These are phyloP conservation scores for Anthopleura sola DNA, from an alignment of 64 coral and sea anemone species.

Conservation along the genomic window DNA sequence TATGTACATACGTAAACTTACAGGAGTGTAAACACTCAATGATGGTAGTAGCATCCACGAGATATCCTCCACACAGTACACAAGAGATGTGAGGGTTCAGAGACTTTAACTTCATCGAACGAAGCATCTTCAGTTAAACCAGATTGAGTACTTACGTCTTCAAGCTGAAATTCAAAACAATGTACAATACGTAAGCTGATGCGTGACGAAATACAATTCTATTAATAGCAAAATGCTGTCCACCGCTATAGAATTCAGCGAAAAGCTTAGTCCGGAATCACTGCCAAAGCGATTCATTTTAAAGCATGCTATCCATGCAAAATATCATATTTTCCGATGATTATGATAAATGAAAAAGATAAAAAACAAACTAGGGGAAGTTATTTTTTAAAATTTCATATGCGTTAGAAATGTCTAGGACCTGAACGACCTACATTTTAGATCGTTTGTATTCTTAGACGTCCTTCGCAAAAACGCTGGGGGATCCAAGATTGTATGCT, in stretches of 20 bases:
- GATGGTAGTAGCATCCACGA: conserved; percentile 79
- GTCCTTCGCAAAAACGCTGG: too few species aligned
- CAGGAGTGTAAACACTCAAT: conserved; percentile 92
- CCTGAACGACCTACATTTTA: too few species aligned
- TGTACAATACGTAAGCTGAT: background rate
- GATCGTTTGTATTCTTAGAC: too few species aligned
- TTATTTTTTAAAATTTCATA: too few species aligned
- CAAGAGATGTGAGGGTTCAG: conserved; percentile 86
- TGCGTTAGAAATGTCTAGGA: too few species aligned
- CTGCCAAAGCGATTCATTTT: background rate
- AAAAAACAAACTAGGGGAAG: too few species aligned
- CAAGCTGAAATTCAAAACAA: background rate
- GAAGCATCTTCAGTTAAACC: conserved; percentile 2
- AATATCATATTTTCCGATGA: too few species aligned
- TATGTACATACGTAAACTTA: conserved; percentile 21
- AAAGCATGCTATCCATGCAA: too few species aligned
- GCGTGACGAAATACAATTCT: background rate
- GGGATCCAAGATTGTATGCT: too few species aligned
- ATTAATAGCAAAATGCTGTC: background rate
- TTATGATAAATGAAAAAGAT: too few species aligned
- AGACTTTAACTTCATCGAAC: conserved; percentile 32
- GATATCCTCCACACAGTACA: conserved; percentile 77
- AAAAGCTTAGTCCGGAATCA: background rate
- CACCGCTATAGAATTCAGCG: background rate
- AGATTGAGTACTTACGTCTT: background rate